phyloP scores from a whole-genome alignment of 2,113 vertebrate species.

The Aptenodytes forsteri region DNA sequence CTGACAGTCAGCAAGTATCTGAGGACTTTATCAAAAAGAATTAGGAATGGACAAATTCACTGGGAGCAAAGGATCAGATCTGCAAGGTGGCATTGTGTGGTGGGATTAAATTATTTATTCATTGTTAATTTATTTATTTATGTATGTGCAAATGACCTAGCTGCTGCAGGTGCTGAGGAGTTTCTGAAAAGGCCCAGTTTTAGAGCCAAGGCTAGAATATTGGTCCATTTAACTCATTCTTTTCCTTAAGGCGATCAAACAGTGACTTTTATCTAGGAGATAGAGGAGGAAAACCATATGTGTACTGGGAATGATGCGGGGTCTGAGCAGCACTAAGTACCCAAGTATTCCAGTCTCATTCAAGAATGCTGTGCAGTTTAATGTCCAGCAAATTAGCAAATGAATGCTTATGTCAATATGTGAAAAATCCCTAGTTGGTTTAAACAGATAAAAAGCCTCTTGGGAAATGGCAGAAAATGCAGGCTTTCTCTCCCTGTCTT shows the following conservation, averaged over 20 bases:
- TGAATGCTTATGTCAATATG: constrained; percentile 85
- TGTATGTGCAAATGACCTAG: constrained; percentile 83
- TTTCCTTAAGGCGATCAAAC: constrained; percentile 81
- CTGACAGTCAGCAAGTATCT: constrained; percentile 84
- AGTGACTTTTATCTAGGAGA: constrained; percentile 79
- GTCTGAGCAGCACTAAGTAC: constrained; percentile 51
- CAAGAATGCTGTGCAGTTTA: constrained; percentile 71
- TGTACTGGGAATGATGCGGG: constrained; percentile 50
- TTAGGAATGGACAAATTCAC: constrained; percentile 81
- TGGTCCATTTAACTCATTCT: constrained; percentile 86
- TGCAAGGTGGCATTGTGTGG: constrained; percentile 80
- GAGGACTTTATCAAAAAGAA: constrained; percentile 86
- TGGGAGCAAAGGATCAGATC: constrained; percentile 76
- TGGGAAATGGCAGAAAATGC: constrained; percentile 64
- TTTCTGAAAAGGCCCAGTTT: constrained; percentile 79
- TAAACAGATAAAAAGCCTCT: constrained; percentile 75
- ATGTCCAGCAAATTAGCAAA: constrained; percentile 82
- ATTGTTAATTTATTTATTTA: constrained; percentile 89
- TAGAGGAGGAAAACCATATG: constrained; percentile 69
- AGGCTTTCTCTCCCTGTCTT: constrained; percentile 38
- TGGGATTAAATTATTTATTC: constrained; percentile 87
- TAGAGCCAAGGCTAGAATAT: constrained; percentile 77
- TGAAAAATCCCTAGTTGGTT: constrained; percentile 77
- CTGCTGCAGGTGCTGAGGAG: constrained; percentile 80
- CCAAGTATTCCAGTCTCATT: constrained; percentile 68